Evolutionary conservation across 2,797 vertebrate species (phyloP), one percentile per base, ranked within the genome.

Genomic region (Ficedula albicollis): DNA sequence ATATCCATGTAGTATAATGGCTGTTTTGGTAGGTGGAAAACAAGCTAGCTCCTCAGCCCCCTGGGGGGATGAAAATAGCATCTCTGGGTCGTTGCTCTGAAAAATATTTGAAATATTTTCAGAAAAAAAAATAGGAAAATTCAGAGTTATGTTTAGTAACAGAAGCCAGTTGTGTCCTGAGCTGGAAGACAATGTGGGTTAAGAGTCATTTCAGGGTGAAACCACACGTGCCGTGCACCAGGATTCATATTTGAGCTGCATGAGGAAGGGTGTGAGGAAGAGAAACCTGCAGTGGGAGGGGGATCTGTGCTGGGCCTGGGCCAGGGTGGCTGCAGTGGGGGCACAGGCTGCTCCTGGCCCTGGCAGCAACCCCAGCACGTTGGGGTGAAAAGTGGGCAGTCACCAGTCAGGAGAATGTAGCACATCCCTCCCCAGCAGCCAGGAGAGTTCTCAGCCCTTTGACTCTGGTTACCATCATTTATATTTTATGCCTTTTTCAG

Each of bases 401-500:
- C 5, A 2, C 27, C 0, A 1, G n/a, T 3, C 2, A 7, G 78
- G 75, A 4, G 7, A 7, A 54, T 19, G 14, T 3, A 49, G 27
- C 5, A 2, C 26, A 4, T 29, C 20, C 18, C 32, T 87, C 41
- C 34, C 22, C 0, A 0, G 25, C 0, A 6, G 49, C 34, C 60
- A 20, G 54, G 23, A 68, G 32, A 70, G 44, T 20, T 36, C 64
- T 52, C 43, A 63, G 62, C 74, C 26, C 29, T 55, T 44, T 68
- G 55, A 20, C 81, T 67, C 77, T 91, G 15, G 1, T 75, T 80
- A 77, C 29, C 12, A 2, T 63, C 38, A 85, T 95, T 93, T 72
- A 92, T 94, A 87, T 95, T 96, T 96, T n/a, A 93, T 94, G 60
- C 29, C 27, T 68, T 92, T 84, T 43, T 59, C 79, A 62, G 90